Evolutionary conservation across 2,888 invertebrate species (phyloP), one percentile per base, ranked within the genome.

Genomic region (Atrina japonica): DNA sequence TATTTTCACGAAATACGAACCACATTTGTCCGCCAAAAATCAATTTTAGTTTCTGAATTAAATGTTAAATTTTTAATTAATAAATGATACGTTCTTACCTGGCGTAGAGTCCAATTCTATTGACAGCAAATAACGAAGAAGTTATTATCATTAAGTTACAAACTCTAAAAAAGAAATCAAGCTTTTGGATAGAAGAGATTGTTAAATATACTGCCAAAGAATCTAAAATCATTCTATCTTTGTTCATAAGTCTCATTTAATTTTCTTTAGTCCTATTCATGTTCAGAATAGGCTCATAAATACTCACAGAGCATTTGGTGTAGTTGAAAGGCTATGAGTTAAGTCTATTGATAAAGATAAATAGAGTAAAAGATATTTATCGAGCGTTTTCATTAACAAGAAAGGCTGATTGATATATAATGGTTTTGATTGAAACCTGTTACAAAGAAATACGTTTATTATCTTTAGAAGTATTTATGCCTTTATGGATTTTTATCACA

Each of bases 331-430:
- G 49, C 40, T 30, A 35, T 35, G 43, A 23, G 66, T 25, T 30
- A 58, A 58, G 45, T 56, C 66, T 50, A 59, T 66, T 66, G 66
- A 58, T 58, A 58, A 30, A 58, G 50, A 66, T 66, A 66, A 66
- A 66, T 58, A 66, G 45, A 58, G 58, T 66, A 66, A 50, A 66
- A 66, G 58, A 66, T 66, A 58, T 66, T 66, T 66, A 66, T 66
- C 23, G 66, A 66, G 30, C 49, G 49, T 29, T 66, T 66, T 50
- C 66, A 66, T 66, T 66, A 66, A 58, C 61, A 29, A 49, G 50
- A 61, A 61, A 30, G 61, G 21, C 35, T 49, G 30, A 61, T 61
- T 61, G 61, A 49, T 35, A n/a, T 49, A 21, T 61, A 61, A 61
- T 49, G 43, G 35, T 35, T 21, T 21, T 27, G 50, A 61, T 61